Percentiles rank a stretch among this genome's conserved stretches.
These are phyloP conservation scores for Calidris pygmaea DNA, from an alignment of 2,113 vertebrate species.

Conservation along the genomic window DNA sequence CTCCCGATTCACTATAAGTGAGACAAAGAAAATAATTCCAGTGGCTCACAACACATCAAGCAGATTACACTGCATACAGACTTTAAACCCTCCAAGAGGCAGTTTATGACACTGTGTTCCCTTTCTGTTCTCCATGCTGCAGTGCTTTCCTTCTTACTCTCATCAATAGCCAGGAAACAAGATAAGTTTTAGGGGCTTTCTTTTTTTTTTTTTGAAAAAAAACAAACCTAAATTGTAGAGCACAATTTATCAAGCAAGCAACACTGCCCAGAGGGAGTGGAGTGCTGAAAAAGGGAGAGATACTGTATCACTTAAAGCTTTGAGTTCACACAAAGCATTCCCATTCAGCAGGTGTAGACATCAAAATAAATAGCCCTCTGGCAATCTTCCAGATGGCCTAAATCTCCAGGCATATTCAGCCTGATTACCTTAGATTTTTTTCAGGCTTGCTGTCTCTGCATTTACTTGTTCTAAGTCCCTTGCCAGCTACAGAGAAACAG, in stretches of 20 bases:
- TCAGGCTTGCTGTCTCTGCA: slow-evolving; percentile 47
- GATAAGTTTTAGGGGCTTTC: background rate
- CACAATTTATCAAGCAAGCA: slow-evolving; percentile 12
- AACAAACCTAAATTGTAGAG: background rate
- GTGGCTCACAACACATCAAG: background rate
- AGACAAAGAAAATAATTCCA: background rate
- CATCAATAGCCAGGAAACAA: background rate
- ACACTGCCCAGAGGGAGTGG: background rate
- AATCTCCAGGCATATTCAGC: slow-evolving; percentile 59
- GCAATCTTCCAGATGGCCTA: slow-evolving; percentile 59
- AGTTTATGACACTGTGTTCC: background rate
- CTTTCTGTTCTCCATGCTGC: background rate
- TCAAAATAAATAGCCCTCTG: slow-evolving; percentile 53
- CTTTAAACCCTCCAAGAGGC: background rate
- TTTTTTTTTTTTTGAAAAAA: background rate
- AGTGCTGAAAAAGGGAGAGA: slow-evolving; percentile 15
- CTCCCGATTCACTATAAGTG: background rate
- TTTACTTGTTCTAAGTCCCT: slow-evolving; percentile 58
- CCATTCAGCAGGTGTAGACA: slow-evolving; percentile 60
- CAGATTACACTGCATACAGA: background rate
- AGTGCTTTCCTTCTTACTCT: background rate
- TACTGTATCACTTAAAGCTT: slow-evolving; percentile 14
- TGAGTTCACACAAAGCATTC: slow-evolving; percentile 56
- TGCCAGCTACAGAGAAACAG: slow-evolving; percentile 56
- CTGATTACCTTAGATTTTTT: slow-evolving; percentile 60